Base-by-base conservation (phyloP, 2,797 vertebrate genomes). In the Arctocebus calabarensis region DNA sequence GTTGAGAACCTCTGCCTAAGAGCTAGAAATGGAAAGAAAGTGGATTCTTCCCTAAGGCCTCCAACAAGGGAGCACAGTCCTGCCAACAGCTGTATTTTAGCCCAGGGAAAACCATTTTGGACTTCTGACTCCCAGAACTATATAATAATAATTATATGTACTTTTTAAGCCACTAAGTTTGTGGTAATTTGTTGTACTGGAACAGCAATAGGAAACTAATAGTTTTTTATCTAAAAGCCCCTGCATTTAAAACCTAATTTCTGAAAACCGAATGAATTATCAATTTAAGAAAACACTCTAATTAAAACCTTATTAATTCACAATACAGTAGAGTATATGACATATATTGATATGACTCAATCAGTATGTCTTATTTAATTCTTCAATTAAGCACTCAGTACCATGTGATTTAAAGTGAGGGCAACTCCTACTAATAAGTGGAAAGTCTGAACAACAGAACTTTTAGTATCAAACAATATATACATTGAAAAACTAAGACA, bases 251-350 rank as follows among this genome's bases (percentile, higher is more conserved):
- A 90, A 87, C 77, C 70, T 77, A 57, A 57, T 90, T 88, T 88
- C 73, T 64, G 14, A 75, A 88, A 93, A 90, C 34, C 22, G 77
- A 17, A 78, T 77, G 62, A 27, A 86, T 59, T 79, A 23, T 88
- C 66, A 94, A 84, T 73, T 68, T 62, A 92, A 64, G 90, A 88
- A 62, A 92, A 55, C 1, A 52, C 7, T n/a, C 45, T 84, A 84
- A 82, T 82, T 71, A 84, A 94, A 92, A 74, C n/a, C 14, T 90
- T 20, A 85, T 40, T 83, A 64, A 84, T 70, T 92, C 64, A 84
- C 66, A 90, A 86, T 86, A 64, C 7, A 87, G 71, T 48, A 64
- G 20, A 77, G 19, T 66, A n/a, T 9, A 66, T 34, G 17, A 66
- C n/a, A 66, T 34, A 34, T 66, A 66, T 66, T 66, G 64, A 13